Percentiles rank a stretch among this genome's conserved stretches.
phyloP scores from a whole-genome alignment of 2,888 invertebrate species.

The Gortyna flavago region DNA sequence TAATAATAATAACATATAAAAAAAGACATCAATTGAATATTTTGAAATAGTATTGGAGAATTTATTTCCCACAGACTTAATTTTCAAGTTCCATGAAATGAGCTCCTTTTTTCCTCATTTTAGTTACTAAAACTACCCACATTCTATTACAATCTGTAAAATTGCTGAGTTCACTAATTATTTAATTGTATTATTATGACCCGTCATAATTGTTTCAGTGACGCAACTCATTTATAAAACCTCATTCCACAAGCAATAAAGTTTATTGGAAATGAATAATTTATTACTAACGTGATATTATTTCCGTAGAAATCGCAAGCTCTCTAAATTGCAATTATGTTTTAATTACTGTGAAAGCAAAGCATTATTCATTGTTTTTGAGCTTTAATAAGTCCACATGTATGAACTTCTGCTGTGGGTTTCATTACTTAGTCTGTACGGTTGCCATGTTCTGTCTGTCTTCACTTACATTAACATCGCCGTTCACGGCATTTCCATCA shows the following conservation, averaged over 20 bases:
- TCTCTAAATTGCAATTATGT: constrained; percentile 1
- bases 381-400: constrained; percentile 10
- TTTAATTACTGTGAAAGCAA: constrained; percentile 3
- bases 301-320: constrained; percentile 12
- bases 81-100: neutral
- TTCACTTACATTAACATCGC: constrained; percentile 46
- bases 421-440: constrained; percentile 59
- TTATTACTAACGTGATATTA: constrained; percentile 15
- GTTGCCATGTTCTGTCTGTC: constrained; percentile 50
- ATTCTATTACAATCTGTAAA: neutral
- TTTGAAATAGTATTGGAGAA: neutral
- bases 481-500: constrained; percentile 56
- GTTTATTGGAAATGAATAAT: constrained; percentile 34
- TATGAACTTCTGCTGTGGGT: constrained; percentile 48
- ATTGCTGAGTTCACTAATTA: neutral
- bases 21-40: neutral
- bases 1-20: neutral
- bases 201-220: constrained; percentile 18
- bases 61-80: neutral
- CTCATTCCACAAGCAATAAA: constrained; percentile 20
- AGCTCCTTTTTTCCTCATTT: neutral
- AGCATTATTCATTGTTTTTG: constrained; percentile 12
- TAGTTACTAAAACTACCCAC: neutral
- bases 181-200: neutral
- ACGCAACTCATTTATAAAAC: constrained; percentile 29